A percentile compares a stretch with the other conserved stretches of the same genome.
These are phyloP conservation scores for Synanthedon tipuliformis DNA, from an alignment of 2,888 invertebrate species.

Conservation along the genomic window DNA sequence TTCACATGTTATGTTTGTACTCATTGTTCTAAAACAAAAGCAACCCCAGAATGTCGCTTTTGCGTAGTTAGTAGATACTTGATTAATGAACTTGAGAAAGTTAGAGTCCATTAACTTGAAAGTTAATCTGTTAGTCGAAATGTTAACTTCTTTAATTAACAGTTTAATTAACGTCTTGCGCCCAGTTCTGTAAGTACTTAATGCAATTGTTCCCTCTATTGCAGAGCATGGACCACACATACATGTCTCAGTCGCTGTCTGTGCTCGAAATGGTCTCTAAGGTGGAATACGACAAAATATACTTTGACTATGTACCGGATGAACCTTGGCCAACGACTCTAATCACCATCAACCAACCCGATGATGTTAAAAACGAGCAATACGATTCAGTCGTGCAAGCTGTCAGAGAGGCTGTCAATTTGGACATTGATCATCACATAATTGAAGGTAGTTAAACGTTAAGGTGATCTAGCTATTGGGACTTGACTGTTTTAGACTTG, in stretches of 20 bases:
- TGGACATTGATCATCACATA: conserved; percentile 41
- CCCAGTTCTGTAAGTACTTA: too few relatives aligned
- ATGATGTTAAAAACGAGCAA: conserved; percentile 36
- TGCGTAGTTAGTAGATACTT: too few relatives aligned
- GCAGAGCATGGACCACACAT: conserved; percentile 50
- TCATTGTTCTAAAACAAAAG: too few relatives aligned
- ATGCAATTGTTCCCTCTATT: background rate
- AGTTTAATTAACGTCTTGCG: too few relatives aligned
- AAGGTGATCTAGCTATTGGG: background rate
- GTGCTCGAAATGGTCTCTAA: conserved; percentile 31
- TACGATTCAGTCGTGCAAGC: conserved; percentile 31
- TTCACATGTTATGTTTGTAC: too few relatives aligned
- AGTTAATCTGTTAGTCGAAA: too few relatives aligned
- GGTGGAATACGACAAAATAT: conserved; percentile 47
- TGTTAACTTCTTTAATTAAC: too few relatives aligned
- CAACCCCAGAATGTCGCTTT: too few relatives aligned
- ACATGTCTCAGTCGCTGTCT: conserved; percentile 52
- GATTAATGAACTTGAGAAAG: too few relatives aligned
- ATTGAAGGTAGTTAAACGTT: conserved; percentile 29
- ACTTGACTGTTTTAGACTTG: too few relatives aligned
- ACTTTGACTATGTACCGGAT: conserved; percentile 32
- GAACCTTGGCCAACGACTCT: conserved; percentile 27
- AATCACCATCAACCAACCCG: conserved; percentile 18
- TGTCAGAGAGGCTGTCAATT: conserved; percentile 29
- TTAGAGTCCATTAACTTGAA: too few relatives aligned